Base-by-base conservation (phyloP, 2,888 invertebrate species). In the Mamestra brassicae region DNA sequence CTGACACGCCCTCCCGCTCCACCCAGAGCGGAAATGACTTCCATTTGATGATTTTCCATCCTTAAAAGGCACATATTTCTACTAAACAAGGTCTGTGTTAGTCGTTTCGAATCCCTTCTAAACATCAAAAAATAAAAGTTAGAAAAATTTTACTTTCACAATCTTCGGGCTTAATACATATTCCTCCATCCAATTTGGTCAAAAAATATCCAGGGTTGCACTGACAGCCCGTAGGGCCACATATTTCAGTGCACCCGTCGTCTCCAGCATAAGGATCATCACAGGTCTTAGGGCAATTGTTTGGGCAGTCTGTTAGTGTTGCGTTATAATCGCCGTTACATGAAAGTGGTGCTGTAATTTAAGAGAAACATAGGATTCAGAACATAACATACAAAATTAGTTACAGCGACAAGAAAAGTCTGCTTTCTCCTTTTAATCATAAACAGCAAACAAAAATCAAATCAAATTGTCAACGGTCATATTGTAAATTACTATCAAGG, bases 261-360 rank as follows among this genome's bases (percentile, higher is more conserved):
- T 47, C 73, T 15, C 66, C 66, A 50, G 74, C 70, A 0, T 83
- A 78, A 8, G 85, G 89, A 36, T 77, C 67, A 7, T 63, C 66
- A 64, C 89, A 89, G 0, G 89, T 90, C 2, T 81, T 77, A 0
- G 86, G 88, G 57, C 91, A 91, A 0, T 85, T 54, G 15, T 80
- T 81, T 0, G 91, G 86, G 64, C 89, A 90, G 0, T 81, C 45
- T 8, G 4, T 71, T 4, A 60, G 57, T 17, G 76, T 75, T 17
- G 80, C 80, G 13, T 80, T 80, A 1, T 45, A 26, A 57, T 79
- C 79, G 2, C 69, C 79, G 0, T 63, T 66, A 55, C 79, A 79
- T 8, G 5, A n/a, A 17, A 65, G 34, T 34, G 68, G 58, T 0
- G 68, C 79, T 79, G 54, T 15, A 78, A 62, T 5, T 36, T 45